Base-by-base conservation (phyloP, 2,888 invertebrate species). In the Rhagophthalmus giganteus region DNA sequence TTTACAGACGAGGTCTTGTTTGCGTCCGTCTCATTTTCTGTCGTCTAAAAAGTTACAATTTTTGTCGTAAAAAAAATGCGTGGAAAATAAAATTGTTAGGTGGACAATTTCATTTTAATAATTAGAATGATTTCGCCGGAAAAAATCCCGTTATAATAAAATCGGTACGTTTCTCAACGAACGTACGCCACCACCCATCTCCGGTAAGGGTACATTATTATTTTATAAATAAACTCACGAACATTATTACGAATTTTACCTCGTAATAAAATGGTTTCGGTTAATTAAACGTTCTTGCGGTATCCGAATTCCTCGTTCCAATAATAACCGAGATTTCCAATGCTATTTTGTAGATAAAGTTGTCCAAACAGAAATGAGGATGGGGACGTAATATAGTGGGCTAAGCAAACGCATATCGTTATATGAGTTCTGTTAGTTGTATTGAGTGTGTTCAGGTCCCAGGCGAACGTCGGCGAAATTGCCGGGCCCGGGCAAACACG, bases 361-460 rank as follows among this genome's bases (percentile, higher is more conserved):
- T 37, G 37, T 41, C 37, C 37, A 37, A 37, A 45, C 20, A 35
- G 30, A n/a, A n/a, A n/a, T n/a, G n/a, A n/a, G n/a, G 37, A 30
- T 5, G 20, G 9, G 26, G 31, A 47, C 27, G 39, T 47, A 47
- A 47, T 47, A 47, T 39, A 47, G 32, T 27, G 39, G 44, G 14
- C 39, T 31, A 38, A 47, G 47, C 40, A 47, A 47, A 47, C 47
- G 39, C 47, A 33, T 47, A 47, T 47, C 47, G 39, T 47, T 47
- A 51, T 51, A 45, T 46, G 45, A 51, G 51, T 40, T 51, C 40
- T 40, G 51, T 26, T 16, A 30, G 45, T 50, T 31, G 38, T 48
- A 48, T 53, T 48, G 53, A 48, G 47, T 52, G 47, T 52, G 40
- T 47, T 47, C 46, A 47, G 41, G 35, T 47, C 47, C 37, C 47